Evolutionary conservation across 2,113 vertebrate genomes (phyloP).

Genomic region (Oryzias javanicus): DNA sequence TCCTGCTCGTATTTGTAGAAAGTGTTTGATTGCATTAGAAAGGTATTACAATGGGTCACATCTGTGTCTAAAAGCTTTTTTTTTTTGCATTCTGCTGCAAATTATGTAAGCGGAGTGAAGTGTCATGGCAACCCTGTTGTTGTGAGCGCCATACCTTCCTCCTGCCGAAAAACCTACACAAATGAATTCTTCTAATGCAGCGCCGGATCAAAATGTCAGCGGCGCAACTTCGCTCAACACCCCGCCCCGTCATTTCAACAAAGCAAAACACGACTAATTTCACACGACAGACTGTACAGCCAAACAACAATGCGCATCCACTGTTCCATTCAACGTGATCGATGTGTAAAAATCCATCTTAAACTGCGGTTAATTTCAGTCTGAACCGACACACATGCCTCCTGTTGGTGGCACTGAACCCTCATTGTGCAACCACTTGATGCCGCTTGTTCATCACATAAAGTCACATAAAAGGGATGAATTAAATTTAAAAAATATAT

Average conservation of each 20-base stretch:
- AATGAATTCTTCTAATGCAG: conserved; percentile 75
- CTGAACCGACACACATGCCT: conserved; percentile 62
- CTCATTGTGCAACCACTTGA: conserved; percentile 71
- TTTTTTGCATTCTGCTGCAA: conserved; percentile 79
- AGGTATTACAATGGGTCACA: conserved; percentile 84
- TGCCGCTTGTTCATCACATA: conserved; percentile 68
- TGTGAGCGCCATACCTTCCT: conserved; percentile 73
- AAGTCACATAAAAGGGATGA: conserved; percentile 73
- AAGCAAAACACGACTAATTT: conserved; percentile 63
- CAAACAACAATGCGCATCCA: conserved; percentile 65
- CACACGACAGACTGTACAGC: conserved; percentile 55
- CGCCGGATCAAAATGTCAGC: conserved; percentile 69
- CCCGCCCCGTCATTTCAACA: conserved; percentile 60
- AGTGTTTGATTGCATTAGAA: conserved; percentile 83
- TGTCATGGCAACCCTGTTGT: conserved; percentile 77
- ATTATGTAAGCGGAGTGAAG: conserved; percentile 81
- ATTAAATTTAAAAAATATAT: conserved; percentile 43
- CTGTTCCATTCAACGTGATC: conserved; percentile 54
- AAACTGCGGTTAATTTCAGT: conserved; percentile 69
- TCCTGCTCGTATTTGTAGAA: conserved; percentile 78
- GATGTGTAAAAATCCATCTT: conserved; percentile 64
- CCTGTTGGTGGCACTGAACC: conserved; percentile 62
- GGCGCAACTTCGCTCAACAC: conserved; percentile 64
- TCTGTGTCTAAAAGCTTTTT: conserved; percentile 84
- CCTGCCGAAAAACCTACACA: conserved; percentile 76